Base-by-base conservation (phyloP, 2,113 vertebrate genomes). In the Sturnus vulgaris region DNA sequence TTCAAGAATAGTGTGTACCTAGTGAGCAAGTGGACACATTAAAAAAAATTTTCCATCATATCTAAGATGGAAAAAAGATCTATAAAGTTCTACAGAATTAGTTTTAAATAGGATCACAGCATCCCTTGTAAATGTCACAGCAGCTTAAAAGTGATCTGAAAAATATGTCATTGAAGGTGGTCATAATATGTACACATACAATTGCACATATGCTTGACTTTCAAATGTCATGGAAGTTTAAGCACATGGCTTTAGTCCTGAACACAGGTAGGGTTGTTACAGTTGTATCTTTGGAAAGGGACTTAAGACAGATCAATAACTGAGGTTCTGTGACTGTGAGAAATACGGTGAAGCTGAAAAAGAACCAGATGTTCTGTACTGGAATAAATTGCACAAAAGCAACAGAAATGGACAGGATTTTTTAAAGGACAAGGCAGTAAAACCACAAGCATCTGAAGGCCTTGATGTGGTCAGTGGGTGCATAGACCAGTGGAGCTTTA, bases 401-500 rank as follows among this genome's bases (percentile, higher is more conserved):
- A 57, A n/a, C 8, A 72, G 50, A 55, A 69, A 33, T 22, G 4
- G 12, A 28, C 6, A 42, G 15, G 2, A 21, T 14, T 39, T 1
- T 72, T 76, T 64, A 47, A 64, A 77, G 16, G 44, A 44, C 24
- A 40, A 24, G 20, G 10, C 7, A 60, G 16, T n/a, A 82, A 75
- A 50, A 35, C 11, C 23, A 60, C 0, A 40, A 22, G 15, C 9
- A 82, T 25, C 12, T 71, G 30, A 86, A 63, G 18, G 11, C 25
- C 16, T 65, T 3, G 1, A 15, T 0, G 0, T 52, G 23, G 15
- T 42, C 16, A 19, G 7, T 35, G n/a, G 21, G 7, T 88, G 6
- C 2, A 37, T 21, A 61, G 16, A 14, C 9, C 31, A 25, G 25
- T 47, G 20, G 11, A 55, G 9, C 21, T 12, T 39, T 35, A 23